Base-by-base conservation (phyloP, 2,113 vertebrate genomes). In the Maccullochella peelii region DNA sequence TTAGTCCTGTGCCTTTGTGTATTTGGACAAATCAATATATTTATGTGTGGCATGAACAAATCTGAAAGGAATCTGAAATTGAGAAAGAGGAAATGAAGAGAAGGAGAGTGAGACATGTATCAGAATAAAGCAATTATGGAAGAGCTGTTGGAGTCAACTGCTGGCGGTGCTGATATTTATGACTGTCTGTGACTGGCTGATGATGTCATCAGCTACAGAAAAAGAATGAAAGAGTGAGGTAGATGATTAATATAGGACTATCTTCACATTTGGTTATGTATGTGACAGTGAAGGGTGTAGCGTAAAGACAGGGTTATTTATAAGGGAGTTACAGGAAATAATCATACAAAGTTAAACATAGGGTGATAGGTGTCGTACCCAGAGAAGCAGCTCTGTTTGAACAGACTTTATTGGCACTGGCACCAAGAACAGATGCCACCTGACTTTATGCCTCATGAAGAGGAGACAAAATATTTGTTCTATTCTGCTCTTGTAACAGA, bases 401-500 rank as follows among this genome's bases (percentile, higher is more conserved):
- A 42, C 40, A 27, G 23, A 63, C 25, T 72, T 68, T 67, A 23
- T 27, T 44, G 38, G 21, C 52, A 42, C n/a, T 62, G 44, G 20
- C 16, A 5, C 16, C 23, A 9, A 63, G 33, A 33, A 63, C 47
- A 65, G 36, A 21, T 27, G 42, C 42, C 7, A 25, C 21, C 42
- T 49, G 25, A 33, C 49, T 67, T 5, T 27, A 27, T 33, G 20
- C 16, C 66, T 77, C 15, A 38, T 58, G 23, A 77, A 66, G 40
- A 23, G 3, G 12, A 71, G 42, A 67, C 20, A 50, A 77, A 59
- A 82, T 14, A 36, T 69, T 50, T 21, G 52, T 63, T 21, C 25
- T 70, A 8, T 62, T 49, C 21, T 68, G 61, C 14, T 73, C 59
- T 65, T 52, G 21, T 21, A 73, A 61, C 20, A 50, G 54, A 72